A percentile compares a stretch with the other conserved stretches of the same genome.
Conservation (phyloP, 1,140 invertebrate species). For the Danaus melanippus region DNA sequence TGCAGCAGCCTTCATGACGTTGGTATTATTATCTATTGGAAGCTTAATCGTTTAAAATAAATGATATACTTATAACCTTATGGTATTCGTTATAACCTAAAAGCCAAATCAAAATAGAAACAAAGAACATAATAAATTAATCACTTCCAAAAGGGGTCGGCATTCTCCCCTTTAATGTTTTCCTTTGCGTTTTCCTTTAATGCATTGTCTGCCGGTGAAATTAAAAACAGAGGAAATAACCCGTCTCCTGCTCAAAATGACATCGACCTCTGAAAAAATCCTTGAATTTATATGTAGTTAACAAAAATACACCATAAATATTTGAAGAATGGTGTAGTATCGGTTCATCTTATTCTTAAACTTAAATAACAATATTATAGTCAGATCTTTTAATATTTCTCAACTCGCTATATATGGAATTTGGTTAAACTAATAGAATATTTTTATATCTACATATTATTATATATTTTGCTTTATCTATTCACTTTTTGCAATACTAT, state of each 20-base stretch:
- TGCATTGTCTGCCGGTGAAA: conserved; percentile 64
- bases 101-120: conserved; percentile 59
- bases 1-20: no score
- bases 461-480: no score
- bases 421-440: conserved; percentile 3
- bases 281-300: no score
- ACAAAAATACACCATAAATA: no score
- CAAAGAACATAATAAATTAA: conserved; percentile 70
- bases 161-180: conserved; percentile 61
- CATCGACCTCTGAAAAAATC: conserved; percentile 37
- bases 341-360: no score
- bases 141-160: conserved; percentile 60
- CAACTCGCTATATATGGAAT: no score
- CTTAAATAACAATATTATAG: no score
- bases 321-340: no score
- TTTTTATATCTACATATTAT: neutral
- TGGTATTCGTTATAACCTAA: conserved; percentile 25
- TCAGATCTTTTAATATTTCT: no score
- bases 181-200: conserved; percentile 64
- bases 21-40: neutral
- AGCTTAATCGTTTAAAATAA: conserved; percentile 14
- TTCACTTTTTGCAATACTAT: neutral
- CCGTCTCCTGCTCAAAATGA: conserved; percentile 45
- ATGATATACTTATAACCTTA: conserved; percentile 21
- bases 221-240: conserved; percentile 64